These are phyloP conservation scores for Oryzias woworae DNA, from an alignment of 2,113 vertebrate genomes.

Conservation along the genomic window DNA sequence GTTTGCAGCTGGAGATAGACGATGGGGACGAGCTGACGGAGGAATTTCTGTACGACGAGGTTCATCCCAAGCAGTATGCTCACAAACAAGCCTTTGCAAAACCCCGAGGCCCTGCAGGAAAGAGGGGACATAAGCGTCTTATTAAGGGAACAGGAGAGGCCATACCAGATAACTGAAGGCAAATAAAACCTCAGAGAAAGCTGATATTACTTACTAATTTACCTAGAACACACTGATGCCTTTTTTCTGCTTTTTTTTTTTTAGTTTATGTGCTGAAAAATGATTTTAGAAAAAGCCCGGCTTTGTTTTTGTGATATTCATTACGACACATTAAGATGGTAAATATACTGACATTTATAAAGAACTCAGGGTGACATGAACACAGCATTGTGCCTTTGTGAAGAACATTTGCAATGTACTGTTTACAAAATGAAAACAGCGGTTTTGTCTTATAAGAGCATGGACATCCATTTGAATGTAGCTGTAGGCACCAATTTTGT, in stretches of 20 bases:
- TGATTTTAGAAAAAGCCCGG: background rate
- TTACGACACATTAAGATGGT: background rate
- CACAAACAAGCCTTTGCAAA: conserved; percentile 96
- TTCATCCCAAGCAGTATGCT: conserved; percentile 94
- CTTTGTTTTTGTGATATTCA: too few species aligned
- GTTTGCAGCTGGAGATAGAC: conserved; percentile 88
- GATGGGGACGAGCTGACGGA: conserved; percentile 90
- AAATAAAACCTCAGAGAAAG: background rate
- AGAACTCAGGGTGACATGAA: conserved; percentile 1
- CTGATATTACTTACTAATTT: conserved; percentile 6
- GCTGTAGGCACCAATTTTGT: conserved; percentile 45
- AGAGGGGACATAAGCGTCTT: conserved; percentile 94
- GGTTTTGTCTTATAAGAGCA: conserved; percentile 20
- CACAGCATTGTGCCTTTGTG: background rate
- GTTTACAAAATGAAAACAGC: conserved; percentile 13
- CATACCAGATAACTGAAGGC: conserved; percentile 73
- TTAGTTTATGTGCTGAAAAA: conserved; percentile 10
- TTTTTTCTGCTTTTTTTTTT: too few species aligned
- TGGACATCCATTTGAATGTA: conserved; percentile 15
- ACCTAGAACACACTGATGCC: too few species aligned
- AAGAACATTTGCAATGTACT: background rate
- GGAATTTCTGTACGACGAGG: conserved; percentile 92
- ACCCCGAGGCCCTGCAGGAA: conserved; percentile 92
- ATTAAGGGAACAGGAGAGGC: conserved; percentile 86
- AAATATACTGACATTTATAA: conserved; percentile 6